Evolutionary conservation across 2,797 vertebrate species (phyloP), one percentile per base, ranked within the genome.

Genomic region (Sorex maritimensis): DNA sequence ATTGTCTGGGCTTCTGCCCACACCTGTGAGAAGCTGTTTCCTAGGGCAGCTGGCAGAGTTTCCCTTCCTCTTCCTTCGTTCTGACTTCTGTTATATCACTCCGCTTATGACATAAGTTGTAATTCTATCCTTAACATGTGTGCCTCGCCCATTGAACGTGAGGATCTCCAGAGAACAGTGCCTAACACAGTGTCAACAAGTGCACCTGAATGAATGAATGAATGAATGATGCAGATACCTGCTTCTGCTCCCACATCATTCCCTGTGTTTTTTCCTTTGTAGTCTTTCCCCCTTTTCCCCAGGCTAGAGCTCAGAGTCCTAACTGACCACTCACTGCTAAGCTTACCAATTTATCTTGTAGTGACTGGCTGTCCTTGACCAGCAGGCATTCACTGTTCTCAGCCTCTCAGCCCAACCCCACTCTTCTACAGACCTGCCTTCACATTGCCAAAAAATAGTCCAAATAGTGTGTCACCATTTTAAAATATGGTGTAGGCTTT

Each of bases 111-210:
- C 26, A 30, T 34, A 26, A 13, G 2, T 52, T 63, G 52, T 1
- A 74, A 65, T 88, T 74, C 82, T 71, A 78, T 94, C 80, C 41
- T 90, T 69, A 78, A 26, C 30, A 84, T n/a, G 13, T 63, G 71
- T 69, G 19, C 65, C 38, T 89, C 49, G 7, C 73, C 74, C 71
- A 41, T 86, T 85, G 81, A 69, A 93, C 23, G 0, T 52, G 65
- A 92, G 46, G 38, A 49, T 90, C 34, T 83, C 72, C 6, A 73
- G 46, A 24, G 23, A 23, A 52, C 26, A 30, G 44, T 28, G n/a
- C 21, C 41, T 87, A 26, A 34, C 55, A 10, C 71, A 44, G 41
- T 44, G 41, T 38, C 46, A 77, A 5, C 38, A 81, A 90, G 30
- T 58, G n/a, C 41, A 44, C 41, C 30, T 68, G 78, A 72, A 77